phyloP scores from a whole-genome alignment of 2,797 vertebrate genomes.

The Microctenopoma stevenorrisi region DNA sequence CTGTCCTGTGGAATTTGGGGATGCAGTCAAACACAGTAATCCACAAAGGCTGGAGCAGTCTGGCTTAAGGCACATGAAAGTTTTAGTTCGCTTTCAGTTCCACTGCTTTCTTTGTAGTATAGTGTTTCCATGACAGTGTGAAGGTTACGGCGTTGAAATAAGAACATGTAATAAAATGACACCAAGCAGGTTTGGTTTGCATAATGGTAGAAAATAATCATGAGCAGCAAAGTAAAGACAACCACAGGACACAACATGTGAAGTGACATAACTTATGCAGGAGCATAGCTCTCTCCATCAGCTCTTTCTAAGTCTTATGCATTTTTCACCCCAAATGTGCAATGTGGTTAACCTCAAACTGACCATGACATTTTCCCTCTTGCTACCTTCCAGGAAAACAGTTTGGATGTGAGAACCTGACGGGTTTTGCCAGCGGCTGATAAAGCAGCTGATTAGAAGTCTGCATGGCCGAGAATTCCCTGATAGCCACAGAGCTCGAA shows the following conservation, averaged over 20 bases:
- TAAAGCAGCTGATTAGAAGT: constrained; percentile 64
- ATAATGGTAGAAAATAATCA: constrained; percentile 4
- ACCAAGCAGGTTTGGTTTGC: neutral
- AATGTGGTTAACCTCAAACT: constrained; percentile 58
- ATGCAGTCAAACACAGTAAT: constrained; percentile 53
- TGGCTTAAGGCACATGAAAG: constrained; percentile 36
- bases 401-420: constrained; percentile 36
- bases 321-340: constrained; percentile 23
- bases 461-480: constrained; percentile 46
- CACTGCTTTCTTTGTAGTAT: constrained; percentile 17
- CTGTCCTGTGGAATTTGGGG: constrained; percentile 39
- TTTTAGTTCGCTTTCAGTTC: constrained; percentile 41
- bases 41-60: constrained; percentile 42
- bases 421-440: constrained; percentile 54
- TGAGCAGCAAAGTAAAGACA: neutral
- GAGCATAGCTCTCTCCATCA: constrained; percentile 13
- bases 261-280: neutral
- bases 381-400: constrained; percentile 42
- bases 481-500: constrained; percentile 58
- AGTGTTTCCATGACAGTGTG: constrained; percentile 50
- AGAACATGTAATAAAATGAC: neutral
- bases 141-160: constrained; percentile 1
- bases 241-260: neutral
- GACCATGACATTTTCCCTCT: constrained; percentile 65
- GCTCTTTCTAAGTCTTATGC: constrained; percentile 17